These are phyloP conservation scores for Vulpes ferrilata DNA, from an alignment of 2,113 vertebrate genomes.

Conservation along the genomic window DNA sequence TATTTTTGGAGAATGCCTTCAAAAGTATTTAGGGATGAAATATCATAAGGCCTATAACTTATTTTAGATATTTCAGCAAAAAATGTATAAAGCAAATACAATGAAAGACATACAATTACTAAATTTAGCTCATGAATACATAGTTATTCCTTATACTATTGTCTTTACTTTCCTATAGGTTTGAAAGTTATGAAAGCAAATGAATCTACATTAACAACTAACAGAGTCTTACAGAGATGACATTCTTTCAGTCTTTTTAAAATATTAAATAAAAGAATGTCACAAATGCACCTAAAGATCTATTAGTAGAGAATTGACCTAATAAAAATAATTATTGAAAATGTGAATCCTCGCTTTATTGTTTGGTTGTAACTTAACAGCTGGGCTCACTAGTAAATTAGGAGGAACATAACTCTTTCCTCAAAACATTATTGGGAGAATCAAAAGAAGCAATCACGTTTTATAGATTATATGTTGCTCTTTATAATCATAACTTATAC, in stretches of 20 bases:
- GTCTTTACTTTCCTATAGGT: background rate
- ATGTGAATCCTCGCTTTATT: slow-evolving; percentile 46
- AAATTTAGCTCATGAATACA: background rate
- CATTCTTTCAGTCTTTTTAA: slow-evolving; percentile 15
- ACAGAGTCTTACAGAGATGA: background rate
- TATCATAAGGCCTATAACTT: background rate
- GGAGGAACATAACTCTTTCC: background rate
- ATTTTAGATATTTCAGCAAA: slow-evolving; percentile 55
- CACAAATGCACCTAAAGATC: background rate
- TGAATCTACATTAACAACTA: background rate
- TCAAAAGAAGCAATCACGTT: background rate
- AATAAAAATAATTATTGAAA: slow-evolving; percentile 49
- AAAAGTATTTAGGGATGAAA: background rate
- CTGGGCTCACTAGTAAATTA: slow-evolving; percentile 11
- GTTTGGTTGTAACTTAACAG: background rate
- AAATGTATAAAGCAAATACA: background rate
- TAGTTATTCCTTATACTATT: background rate
- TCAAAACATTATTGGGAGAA: background rate
- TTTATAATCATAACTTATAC: background rate
- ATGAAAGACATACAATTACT: background rate
- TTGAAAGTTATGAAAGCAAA: slow-evolving; percentile 6
- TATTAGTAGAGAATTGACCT: slow-evolving; percentile 48
- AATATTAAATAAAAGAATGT: slow-evolving; percentile 31
- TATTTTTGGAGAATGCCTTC: background rate
- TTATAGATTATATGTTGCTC: background rate